These are phyloP conservation scores for Lysandra bellargus DNA, from an alignment of 2,888 invertebrate genomes.

Conservation along the genomic window DNA sequence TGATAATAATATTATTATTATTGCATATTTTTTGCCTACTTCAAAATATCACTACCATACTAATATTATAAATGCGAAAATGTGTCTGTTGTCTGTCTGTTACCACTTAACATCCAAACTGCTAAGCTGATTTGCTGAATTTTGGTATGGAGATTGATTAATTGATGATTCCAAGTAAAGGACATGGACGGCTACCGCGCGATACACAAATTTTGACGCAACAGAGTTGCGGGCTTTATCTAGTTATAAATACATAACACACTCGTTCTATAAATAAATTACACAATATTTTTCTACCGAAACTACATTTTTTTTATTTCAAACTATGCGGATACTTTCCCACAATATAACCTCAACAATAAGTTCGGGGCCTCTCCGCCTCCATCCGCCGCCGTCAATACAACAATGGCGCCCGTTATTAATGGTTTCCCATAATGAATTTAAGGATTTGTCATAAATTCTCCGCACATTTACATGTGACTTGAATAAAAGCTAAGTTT, in stretches of 20 bases:
- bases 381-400: slow-evolving; percentile 25
- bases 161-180: too few species aligned
- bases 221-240: too few species aligned
- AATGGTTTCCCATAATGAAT: slow-evolving; percentile 25
- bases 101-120: too few species aligned
- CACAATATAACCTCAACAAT: neutral
- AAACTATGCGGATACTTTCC: neutral
- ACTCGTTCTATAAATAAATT: neutral
- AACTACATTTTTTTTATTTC: neutral
- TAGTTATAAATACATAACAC: neutral
- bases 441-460: slow-evolving; percentile 29
- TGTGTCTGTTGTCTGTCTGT: neutral
- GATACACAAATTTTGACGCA: too few species aligned
- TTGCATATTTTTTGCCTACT: neutral
- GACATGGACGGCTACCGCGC: too few species aligned
- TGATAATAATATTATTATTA: neutral
- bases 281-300: neutral
- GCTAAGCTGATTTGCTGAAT: too few species aligned
- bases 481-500: neutral
- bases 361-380: slow-evolving; percentile 5
- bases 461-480: neutral
- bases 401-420: slow-evolving; percentile 23
- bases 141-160: too few species aligned
- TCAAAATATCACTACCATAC: neutral
- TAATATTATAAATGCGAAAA: too few species aligned